These are phyloP conservation scores for Chloroceryle inda DNA, from an alignment of 2,797 vertebrate genomes.

Conservation along the genomic window DNA sequence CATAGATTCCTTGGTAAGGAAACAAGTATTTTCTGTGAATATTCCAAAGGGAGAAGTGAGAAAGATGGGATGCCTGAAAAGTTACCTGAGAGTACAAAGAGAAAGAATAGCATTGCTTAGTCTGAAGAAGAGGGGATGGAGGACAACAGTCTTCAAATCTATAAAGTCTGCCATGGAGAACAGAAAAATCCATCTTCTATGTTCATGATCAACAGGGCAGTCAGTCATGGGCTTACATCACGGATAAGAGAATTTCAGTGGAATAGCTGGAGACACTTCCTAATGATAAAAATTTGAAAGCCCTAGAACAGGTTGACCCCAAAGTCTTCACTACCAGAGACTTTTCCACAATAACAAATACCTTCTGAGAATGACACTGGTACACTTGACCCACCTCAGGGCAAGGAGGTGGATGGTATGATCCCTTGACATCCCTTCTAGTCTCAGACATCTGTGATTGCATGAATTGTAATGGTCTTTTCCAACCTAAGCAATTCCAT, in stretches of 20 bases:
- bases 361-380: background rate
- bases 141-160: background rate
- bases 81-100: background rate
- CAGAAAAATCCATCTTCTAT: background rate
- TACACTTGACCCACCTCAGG: background rate
- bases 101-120: background rate
- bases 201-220: background rate
- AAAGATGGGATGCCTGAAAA: background rate
- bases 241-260: background rate
- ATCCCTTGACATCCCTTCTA: background rate
- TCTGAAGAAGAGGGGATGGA: background rate
- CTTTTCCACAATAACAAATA: constrained; percentile 36
- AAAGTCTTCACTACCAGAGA: background rate
- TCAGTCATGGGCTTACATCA: background rate
- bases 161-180: background rate
- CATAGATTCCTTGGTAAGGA: background rate
- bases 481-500: background rate
- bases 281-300: background rate
- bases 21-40: background rate
- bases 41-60: background rate
- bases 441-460: background rate
- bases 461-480: background rate
- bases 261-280: background rate
- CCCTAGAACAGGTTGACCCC: background rate
- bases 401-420: background rate